Base-by-base conservation (phyloP, 2,797 vertebrate species). In the Sebastolobus altivelis region DNA sequence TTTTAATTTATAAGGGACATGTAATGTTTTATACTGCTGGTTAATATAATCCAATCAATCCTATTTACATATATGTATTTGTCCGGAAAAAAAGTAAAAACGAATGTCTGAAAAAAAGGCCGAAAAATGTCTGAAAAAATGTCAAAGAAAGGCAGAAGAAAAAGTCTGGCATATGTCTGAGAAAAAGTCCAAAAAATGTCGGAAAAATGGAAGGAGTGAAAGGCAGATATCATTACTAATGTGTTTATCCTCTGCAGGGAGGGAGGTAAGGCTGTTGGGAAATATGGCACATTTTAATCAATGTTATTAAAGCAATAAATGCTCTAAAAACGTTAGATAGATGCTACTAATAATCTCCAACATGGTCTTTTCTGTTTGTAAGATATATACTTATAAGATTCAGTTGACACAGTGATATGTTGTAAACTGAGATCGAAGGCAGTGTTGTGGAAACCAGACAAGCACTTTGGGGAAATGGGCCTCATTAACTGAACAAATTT, bases 401-500 rank as follows among this genome's bases (percentile, higher is more conserved):
- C 0, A 38, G 56, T 40, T 27, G 18, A 20, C 33, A 20, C 20
- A 43, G 25, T 16, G 2, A 20, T 1, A 3, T 49, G 77, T 43
- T 55, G 52, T 72, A 72, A 82, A 52, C 40, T 0, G 4, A 29
- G 8, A 11, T 22, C 2, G 1, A 18, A 75, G 35, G 52, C 27
- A n/a, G 37, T 38, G 68, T 18, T 56, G 6, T 22, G 4, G 29
- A 77, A 91, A 84, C 13, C 13, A 38, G 31, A 56, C 49, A 6
- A 5, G 52, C 38, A 3, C 56, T 76, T 74, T 84, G 79, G 77
- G 58, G 86, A 82, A 89, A 89, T 0, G 56, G 6, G 2, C 35
- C 49, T 55, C 56, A 0, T 4, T 13, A 37, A 79, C 62, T 35
- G 79, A 82, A 76, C 69, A 65, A 1, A 83, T 79, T 77, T 86